Evolutionary conservation across 2,113 vertebrate genomes (phyloP), one percentile per base, ranked within the genome.

Genomic region (Gulo gulo): DNA sequence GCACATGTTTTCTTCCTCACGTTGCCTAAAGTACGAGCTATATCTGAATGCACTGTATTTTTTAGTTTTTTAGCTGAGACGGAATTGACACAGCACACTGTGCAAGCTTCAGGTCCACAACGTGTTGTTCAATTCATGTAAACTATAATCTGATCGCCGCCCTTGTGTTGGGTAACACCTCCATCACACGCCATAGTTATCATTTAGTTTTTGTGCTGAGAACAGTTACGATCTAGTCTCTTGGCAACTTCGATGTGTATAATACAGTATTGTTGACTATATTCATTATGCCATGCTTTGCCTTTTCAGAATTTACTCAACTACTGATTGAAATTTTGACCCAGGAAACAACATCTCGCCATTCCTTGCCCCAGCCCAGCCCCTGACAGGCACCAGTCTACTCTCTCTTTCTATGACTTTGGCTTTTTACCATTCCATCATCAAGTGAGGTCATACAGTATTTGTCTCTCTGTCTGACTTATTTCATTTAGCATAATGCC

Each of bases 131-230:
- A 80, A 39, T 20, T 4, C 29, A 24, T 20, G 36, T 6, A 7
- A 1, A n/a, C 36, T 13, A 31, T 6, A 24, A 2, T 11, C 12
- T 26, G 26, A 29, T 31, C 4, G 1, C 21, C 23, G 1, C 50
- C 6, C 4, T 0, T 3, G 16, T 0, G 0, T 23, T 26, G 29
- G 45, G 21, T 16, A 11, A 26, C 9, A 6, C 11, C 23, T 76
- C 57, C 16, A 1, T n/a, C 11, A 1, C 1, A 1, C 29, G 15
- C 34, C 4, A 3, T 6, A 29, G 16, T 57, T 36, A 29, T 55
- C 29, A 4, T 2, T 76, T 83, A 15, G 12, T 21, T 4, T 45
- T 15, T 78, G 36, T 20, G 34, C 63, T 39, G 52, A 88, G 69
- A 95, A 73, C 52, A 61, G 7, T 55, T 65, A 29, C 9, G 16